Conservation (phyloP, 2,888 invertebrate species). For the Ligdia adustata region DNA sequence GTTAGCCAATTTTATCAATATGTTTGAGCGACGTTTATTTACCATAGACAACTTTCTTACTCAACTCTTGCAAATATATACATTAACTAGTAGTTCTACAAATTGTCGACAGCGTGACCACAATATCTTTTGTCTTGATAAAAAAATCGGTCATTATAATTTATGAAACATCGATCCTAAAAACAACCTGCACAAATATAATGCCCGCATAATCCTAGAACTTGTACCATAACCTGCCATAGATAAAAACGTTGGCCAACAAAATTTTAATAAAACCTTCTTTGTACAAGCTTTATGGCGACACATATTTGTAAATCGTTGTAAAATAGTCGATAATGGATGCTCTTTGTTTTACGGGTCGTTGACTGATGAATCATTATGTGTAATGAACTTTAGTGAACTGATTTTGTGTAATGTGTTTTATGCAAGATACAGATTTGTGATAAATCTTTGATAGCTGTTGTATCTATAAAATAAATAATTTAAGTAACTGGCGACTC, state of each 20-base stretch:
- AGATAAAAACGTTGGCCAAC: conserved; percentile 66
- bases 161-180: neutral
- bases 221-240: conserved; percentile 20
- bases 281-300: conserved; percentile 60
- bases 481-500: too few relatives aligned
- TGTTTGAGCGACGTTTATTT: too few relatives aligned
- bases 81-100: neutral
- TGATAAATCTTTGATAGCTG: too few relatives aligned
- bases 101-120: neutral
- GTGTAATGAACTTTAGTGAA: conserved; percentile 15
- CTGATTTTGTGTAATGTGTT: neutral
- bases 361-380: conserved; percentile 26
- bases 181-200: neutral
- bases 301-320: conserved; percentile 34
- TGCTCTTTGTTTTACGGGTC: conserved; percentile 31
- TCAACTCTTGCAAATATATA: too few relatives aligned
- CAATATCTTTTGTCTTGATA: too few relatives aligned
- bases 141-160: neutral
- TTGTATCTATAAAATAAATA: too few relatives aligned
- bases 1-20: too few relatives aligned
- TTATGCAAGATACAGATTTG: too few relatives aligned
- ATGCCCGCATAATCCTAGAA: neutral
- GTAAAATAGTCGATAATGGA: conserved; percentile 33
- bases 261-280: conserved; percentile 70
- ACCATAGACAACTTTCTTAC: too few relatives aligned